phyloP scores from a whole-genome alignment of 2,113 vertebrate genomes.

The Neodontobutis hainanensis region DNA sequence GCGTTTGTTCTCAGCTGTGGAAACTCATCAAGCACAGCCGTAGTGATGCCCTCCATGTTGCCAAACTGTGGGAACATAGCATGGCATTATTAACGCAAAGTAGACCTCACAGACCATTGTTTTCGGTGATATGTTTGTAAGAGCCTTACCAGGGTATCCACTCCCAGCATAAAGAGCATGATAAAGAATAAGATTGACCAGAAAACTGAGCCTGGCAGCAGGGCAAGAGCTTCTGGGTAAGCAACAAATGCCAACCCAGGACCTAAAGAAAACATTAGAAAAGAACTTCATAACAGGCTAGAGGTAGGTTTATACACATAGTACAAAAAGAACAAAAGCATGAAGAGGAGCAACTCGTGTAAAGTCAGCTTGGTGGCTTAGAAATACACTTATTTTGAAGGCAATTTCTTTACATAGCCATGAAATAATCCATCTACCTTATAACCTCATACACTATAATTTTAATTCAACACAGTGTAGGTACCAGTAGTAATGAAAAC shows the following conservation, averaged over 20 bases:
- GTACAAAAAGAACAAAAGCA: too few relatives aligned
- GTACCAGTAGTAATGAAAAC: too few relatives aligned
- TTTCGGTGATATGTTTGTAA: neutral
- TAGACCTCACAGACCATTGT: neutral
- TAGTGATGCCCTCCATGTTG: slow-evolving; percentile 86
- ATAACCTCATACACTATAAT: too few relatives aligned
- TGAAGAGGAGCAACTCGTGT: too few relatives aligned
- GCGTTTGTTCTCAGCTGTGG: slow-evolving; percentile 75
- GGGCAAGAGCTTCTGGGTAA: slow-evolving; percentile 85
- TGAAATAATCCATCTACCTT: too few relatives aligned
- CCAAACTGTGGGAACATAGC: slow-evolving; percentile 76
- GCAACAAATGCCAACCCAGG: slow-evolving; percentile 85
- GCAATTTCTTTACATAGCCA: too few relatives aligned
- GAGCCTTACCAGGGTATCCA: slow-evolving; percentile 81
- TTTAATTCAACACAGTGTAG: too few relatives aligned
- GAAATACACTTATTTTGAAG: too few relatives aligned
- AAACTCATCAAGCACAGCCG: slow-evolving; percentile 82
- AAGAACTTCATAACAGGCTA: too few relatives aligned
- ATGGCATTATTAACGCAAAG: neutral
- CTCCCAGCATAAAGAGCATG: slow-evolving; percentile 84
- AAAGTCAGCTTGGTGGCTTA: too few relatives aligned
- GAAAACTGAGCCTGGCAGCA: slow-evolving; percentile 82
- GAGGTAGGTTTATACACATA: too few relatives aligned
- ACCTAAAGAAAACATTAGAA: slow-evolving; percentile 59
- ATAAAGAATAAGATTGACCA: slow-evolving; percentile 86